These are phyloP conservation scores for Panopea generosa DNA, from an alignment of 2,888 invertebrate genomes.

Conservation along the genomic window DNA sequence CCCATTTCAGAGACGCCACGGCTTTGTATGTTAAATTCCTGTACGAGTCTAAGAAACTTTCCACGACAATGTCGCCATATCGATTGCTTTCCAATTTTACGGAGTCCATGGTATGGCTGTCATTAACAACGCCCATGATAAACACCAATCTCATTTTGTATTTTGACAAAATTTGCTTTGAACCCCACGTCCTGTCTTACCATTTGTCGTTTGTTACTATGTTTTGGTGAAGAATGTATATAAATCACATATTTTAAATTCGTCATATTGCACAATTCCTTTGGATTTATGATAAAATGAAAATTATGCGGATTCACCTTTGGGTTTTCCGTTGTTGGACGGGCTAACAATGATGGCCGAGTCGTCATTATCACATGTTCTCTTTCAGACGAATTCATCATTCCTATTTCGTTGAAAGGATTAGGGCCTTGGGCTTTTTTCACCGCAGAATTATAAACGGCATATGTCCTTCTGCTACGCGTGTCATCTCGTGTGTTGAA, in stretches of 20 bases:
- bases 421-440: too few relatives aligned
- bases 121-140: constrained; percentile 77
- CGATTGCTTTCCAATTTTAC: constrained; percentile 77
- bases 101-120: constrained; percentile 69
- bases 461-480: too few relatives aligned
- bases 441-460: too few relatives aligned
- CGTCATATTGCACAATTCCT: constrained; percentile 61
- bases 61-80: constrained; percentile 84
- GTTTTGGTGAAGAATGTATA: constrained; percentile 83
- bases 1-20: constrained; percentile 85
- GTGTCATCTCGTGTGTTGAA: too few relatives aligned
- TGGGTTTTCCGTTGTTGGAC: too few relatives aligned
- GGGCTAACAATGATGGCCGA: constrained; percentile 1
- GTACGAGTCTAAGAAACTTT: constrained; percentile 85
- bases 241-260: constrained; percentile 80
- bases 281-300: constrained; percentile 73
- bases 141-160: constrained; percentile 80
- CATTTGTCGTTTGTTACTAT: constrained; percentile 80
- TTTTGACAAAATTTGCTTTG: constrained; percentile 69
- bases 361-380: too few relatives aligned
- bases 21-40: constrained; percentile 86
- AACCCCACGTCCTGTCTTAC: constrained; percentile 84
- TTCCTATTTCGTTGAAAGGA: too few relatives aligned
- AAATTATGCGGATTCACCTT: constrained; percentile 78
- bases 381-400: too few relatives aligned